Evolutionary conservation across 2,888 invertebrate species (phyloP).

Genomic region (Hemistola chrysoprasaria): DNA sequence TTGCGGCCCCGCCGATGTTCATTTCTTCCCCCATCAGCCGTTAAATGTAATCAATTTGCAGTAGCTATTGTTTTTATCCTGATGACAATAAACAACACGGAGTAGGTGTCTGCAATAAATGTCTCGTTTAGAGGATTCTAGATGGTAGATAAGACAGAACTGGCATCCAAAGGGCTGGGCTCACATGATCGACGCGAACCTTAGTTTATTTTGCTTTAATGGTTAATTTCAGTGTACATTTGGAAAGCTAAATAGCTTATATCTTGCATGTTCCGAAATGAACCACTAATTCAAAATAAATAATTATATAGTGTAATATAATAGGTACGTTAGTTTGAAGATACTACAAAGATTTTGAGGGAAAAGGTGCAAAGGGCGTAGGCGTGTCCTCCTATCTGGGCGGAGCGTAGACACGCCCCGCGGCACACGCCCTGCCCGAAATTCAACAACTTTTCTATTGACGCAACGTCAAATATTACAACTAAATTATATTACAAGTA

Average conservation of each 20-base stretch:
- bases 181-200: too few species aligned
- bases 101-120: too few species aligned
- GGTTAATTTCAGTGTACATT: too few species aligned
- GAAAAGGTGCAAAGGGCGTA: slow-evolving; percentile 76
- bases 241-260: too few species aligned
- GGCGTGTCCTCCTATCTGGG: slow-evolving; percentile 70
- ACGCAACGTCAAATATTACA: slow-evolving; percentile 31
- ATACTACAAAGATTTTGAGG: slow-evolving; percentile 61
- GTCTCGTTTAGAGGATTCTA: too few species aligned
- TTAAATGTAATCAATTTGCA: slow-evolving; percentile 65
- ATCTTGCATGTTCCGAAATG: too few species aligned
- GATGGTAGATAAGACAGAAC: too few species aligned
- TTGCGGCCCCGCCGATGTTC: slow-evolving; percentile 59
- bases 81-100: slow-evolving; percentile 2
- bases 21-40: slow-evolving; percentile 63
- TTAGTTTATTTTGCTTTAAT: too few species aligned
- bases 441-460: slow-evolving; percentile 58
- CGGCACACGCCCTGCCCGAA: slow-evolving; percentile 70
- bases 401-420: slow-evolving; percentile 73
- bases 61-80: slow-evolving; percentile 11
- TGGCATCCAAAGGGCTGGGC: too few species aligned
- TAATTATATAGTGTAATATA: slow-evolving; percentile 20
- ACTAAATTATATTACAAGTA: slow-evolving; percentile 12
- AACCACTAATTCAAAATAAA: too few species aligned
- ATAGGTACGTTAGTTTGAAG: slow-evolving; percentile 52